Percentiles rank a stretch among this genome's conserved stretches.
phyloP scores from a whole-genome alignment of 1,140 invertebrate genomes.

The Rhyzopertha dominica region DNA sequence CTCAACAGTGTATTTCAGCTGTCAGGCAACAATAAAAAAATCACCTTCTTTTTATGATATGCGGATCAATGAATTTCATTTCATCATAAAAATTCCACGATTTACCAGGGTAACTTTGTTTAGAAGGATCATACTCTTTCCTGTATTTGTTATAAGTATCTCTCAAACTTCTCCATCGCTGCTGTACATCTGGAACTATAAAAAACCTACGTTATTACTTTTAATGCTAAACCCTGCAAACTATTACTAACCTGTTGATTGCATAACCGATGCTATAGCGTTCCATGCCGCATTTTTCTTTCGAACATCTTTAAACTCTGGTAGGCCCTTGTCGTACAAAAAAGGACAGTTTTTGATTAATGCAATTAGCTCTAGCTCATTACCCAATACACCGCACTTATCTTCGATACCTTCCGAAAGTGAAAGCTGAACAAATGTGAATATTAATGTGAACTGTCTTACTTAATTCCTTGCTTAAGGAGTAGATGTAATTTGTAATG shows the following conservation, averaged over 20 bases:
- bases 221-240: too few relatives aligned
- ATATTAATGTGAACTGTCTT: too few relatives aligned
- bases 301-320: slow-evolving; percentile 21
- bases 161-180: slow-evolving; percentile 17
- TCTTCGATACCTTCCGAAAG: slow-evolving; percentile 27
- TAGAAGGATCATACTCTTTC: slow-evolving; percentile 8
- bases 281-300: slow-evolving; percentile 23
- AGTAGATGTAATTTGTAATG: too few relatives aligned
- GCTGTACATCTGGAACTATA: slow-evolving; percentile 18
- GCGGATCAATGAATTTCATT: slow-evolving; percentile 20
- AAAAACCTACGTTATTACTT: neutral
- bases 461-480: too few relatives aligned
- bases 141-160: slow-evolving; percentile 16
- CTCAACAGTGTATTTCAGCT: too few relatives aligned
- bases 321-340: slow-evolving; percentile 19
- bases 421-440: too few relatives aligned
- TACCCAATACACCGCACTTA: slow-evolving; percentile 17
- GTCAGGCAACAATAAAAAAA: too few relatives aligned
- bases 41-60: slow-evolving; percentile 11
- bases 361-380: slow-evolving; percentile 26
- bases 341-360: slow-evolving; percentile 23
- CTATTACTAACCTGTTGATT: slow-evolving; percentile 13
- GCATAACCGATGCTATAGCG: slow-evolving; percentile 17
- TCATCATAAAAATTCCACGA: slow-evolving; percentile 20
- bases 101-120: slow-evolving; percentile 1